A percentile compares a stretch with the other conserved stretches of the same genome.
Evolutionary conservation across 2,888 invertebrate genomes (phyloP).

Genomic region (Ectemnius continuus): DNA sequence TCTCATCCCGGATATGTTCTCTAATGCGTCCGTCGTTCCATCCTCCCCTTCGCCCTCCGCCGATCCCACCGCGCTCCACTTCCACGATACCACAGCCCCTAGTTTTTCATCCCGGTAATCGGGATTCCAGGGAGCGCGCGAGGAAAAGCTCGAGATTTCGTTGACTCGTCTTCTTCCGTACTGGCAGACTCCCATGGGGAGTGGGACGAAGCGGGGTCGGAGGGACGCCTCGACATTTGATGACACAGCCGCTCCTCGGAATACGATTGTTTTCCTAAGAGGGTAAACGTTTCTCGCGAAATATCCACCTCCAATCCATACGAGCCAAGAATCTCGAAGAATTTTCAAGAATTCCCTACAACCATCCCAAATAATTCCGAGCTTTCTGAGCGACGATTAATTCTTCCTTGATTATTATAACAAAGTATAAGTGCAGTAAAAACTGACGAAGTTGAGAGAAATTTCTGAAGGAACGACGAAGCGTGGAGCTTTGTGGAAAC

Average conservation of each 20-base stretch:
- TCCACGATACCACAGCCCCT: not conserved
- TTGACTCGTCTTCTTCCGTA: not conserved
- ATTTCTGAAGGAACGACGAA: not conserved
- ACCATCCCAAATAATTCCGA: no score
- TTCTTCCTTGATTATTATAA: no score
- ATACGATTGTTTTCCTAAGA: slow-evolving; percentile 1
- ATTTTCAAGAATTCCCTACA: no score
- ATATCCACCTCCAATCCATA: no score
- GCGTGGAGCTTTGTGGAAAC: slow-evolving; percentile 3
- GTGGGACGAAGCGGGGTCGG: no score
- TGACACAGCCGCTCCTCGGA: slow-evolving; percentile 2
- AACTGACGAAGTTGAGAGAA: no score
- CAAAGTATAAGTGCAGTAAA: no score
- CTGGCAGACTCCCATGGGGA: not conserved
- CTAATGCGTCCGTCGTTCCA: slow-evolving; percentile 24
- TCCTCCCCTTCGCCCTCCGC: no score
- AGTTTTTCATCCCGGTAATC: not conserved
- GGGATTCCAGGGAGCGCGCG: not conserved
- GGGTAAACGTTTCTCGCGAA: no score
- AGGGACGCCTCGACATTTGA: not conserved
- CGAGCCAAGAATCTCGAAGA: no score
- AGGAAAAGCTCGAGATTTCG: slow-evolving; percentile 5
- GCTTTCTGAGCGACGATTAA: no score
- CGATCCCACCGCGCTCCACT: no score
- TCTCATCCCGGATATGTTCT: slow-evolving; percentile 44